A percentile compares a stretch with the other conserved stretches of the same genome.
Conservation (phyloP, 1,140 invertebrate species). For the Neodiprion virginianus region DNA sequence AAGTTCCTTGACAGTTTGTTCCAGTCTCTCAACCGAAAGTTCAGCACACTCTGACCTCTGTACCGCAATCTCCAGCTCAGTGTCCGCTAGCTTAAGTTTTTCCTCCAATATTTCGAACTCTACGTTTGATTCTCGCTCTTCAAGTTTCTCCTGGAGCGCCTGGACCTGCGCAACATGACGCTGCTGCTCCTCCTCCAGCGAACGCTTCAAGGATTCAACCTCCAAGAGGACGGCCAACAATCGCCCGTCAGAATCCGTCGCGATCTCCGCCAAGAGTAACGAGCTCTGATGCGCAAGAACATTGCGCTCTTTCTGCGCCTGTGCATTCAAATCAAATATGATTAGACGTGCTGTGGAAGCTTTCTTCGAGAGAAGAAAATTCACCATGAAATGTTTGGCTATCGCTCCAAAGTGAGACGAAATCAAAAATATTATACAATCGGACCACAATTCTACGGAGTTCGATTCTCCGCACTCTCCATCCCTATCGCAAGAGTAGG, state of each 20-base stretch:
- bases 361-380: not conserved
- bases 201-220: constrained; percentile 67
- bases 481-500: too few relatives aligned
- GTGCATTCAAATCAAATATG: not conserved
- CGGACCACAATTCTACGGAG: too few relatives aligned
- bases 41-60: constrained; percentile 71
- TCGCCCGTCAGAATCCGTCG: constrained; percentile 62
- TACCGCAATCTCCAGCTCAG: constrained; percentile 67
- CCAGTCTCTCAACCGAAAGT: constrained; percentile 47
- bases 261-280: constrained; percentile 68
- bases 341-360: not conserved
- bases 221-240: constrained; percentile 65
- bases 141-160: constrained; percentile 69
- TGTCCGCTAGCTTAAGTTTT: constrained; percentile 72
- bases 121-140: constrained; percentile 70
- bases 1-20: constrained; percentile 42
- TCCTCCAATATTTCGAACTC: constrained; percentile 75
- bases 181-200: constrained; percentile 67
- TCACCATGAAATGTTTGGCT: too few relatives aligned
- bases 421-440: too few relatives aligned
- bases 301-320: constrained; percentile 67
- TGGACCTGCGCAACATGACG: constrained; percentile 64
- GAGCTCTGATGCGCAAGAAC: constrained; percentile 72
- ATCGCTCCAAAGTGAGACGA: too few relatives aligned
- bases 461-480: too few relatives aligned